phyloP scores from a whole-genome alignment of 1,140 invertebrate genomes.

The Carposina sasakii region DNA sequence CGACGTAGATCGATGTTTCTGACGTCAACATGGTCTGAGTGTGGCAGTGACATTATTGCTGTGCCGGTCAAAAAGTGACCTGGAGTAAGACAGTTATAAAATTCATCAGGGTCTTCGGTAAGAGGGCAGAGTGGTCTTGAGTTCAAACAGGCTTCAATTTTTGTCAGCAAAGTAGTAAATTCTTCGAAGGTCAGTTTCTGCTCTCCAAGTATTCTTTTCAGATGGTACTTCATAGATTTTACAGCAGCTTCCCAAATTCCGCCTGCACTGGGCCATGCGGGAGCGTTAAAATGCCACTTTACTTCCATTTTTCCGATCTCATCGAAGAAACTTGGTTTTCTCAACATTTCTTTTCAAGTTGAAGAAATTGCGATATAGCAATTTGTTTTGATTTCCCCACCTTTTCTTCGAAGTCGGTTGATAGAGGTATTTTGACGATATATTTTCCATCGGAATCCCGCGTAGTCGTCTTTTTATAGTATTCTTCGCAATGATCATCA shows the following conservation, averaged over 20 bases:
- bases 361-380: conserved; percentile 17
- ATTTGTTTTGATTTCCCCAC: conserved; percentile 13
- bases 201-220: conserved; percentile 22
- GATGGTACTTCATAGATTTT: conserved; percentile 32
- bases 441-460: conserved; percentile 11
- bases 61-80: too few species aligned
- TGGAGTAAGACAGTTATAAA: too few species aligned
- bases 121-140: too few species aligned
- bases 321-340: too few species aligned
- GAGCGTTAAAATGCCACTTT: too few species aligned
- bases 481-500: conserved; percentile 14
- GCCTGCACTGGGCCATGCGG: not conserved
- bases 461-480: conserved; percentile 9
- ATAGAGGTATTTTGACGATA: conserved; percentile 15
- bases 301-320: too few species aligned
- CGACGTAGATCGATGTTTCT: too few species aligned
- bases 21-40: too few species aligned
- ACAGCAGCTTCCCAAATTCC: conserved; percentile 44
- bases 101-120: conserved; percentile 7
- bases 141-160: too few species aligned
- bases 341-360: conserved; percentile 10
- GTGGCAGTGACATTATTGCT: too few species aligned
- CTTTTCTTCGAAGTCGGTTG: conserved; percentile 4
- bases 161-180: too few species aligned
- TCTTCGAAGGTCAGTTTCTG: too few species aligned